These are phyloP conservation scores for Odiellus spinosus DNA, from an alignment of 2,888 invertebrate genomes.

Conservation along the genomic window DNA sequence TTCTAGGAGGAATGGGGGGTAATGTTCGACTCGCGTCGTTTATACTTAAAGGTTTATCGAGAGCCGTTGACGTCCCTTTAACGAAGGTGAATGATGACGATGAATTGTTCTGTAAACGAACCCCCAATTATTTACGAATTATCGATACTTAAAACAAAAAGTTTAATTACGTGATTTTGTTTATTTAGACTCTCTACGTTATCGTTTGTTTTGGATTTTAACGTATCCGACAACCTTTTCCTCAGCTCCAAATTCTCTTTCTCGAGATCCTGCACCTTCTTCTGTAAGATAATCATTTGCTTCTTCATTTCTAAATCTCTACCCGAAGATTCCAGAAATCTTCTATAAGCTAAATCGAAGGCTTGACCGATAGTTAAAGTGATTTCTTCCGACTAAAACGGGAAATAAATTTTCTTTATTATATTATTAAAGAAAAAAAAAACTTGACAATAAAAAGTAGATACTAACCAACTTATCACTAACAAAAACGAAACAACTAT, in stretches of 20 bases:
- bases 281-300: conserved; percentile 54
- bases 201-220: no score
- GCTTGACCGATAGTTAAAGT: conserved; percentile 96
- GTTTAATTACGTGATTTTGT: no score
- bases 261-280: conserved; percentile 54
- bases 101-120: no score
- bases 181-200: no score
- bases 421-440: background rate
- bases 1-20: no score
- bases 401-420: conserved; percentile 5
- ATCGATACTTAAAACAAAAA: no score
- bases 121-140: no score
- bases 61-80: no score
- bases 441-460: background rate
- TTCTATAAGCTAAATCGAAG: conserved; percentile 86
- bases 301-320: conserved; percentile 74
- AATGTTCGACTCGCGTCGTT: no score
- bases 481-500: conserved; percentile 92
- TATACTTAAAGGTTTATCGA: no score
- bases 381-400: conserved; percentile 91
- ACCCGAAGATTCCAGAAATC: conserved; percentile 80
- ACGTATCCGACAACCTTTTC: background rate
- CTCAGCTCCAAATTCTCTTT: background rate
- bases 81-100: no score
- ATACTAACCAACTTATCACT: conserved; percentile 66